Evolutionary conservation across 2,113 vertebrate genomes (phyloP), one percentile per base, ranked within the genome.

Genomic region (Poicephalus gulielmi): DNA sequence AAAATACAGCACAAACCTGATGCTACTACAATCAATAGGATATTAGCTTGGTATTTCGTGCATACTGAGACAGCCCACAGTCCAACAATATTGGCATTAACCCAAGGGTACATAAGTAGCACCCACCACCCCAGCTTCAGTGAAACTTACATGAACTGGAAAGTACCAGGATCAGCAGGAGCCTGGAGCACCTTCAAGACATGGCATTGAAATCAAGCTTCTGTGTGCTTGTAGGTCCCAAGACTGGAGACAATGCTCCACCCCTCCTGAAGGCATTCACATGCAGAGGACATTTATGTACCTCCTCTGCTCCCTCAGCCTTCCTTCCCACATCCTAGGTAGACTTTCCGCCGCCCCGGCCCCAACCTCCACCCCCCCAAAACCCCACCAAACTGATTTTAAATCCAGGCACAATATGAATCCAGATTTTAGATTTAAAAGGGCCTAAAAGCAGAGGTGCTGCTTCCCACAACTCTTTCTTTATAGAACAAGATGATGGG

Each of bases 211-310:
- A 46, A 31, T 11, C 14, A 17, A 62, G 11, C 13, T 35, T 53
- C 4, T 27, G 11, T 14, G 17, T 8, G 9, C 23, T 19, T 39
- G 8, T 4, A 49, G 8, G 11, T 44, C 11, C 31, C 19, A 30
- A 4, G 27, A 4, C 17, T 20, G 1, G 5, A 75, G 1, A 17
- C 8, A 0, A 7, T 1, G 2, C 8, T 62, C 20, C 6, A 7
- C 7, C 20, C 12, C 5, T 50, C 7, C 24, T 15, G 6, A 79
- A 20, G 6, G 8, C 5, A 27, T 8, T 13, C 1, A 1, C 9
- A 11, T 1, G 0, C 4, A 20, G 13, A 71, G 3, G 1, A 30
- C 13, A 3, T 9, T n/a, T 9, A 37, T 2, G 0, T 12, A 27
- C 6, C n/a, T 22, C 19, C 13, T 66, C 50, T 43, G 1, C n/a